Percentiles rank a stretch among this genome's conserved stretches.
phyloP scores from a whole-genome alignment of 2,888 invertebrate species.

The Lingula anatina region DNA sequence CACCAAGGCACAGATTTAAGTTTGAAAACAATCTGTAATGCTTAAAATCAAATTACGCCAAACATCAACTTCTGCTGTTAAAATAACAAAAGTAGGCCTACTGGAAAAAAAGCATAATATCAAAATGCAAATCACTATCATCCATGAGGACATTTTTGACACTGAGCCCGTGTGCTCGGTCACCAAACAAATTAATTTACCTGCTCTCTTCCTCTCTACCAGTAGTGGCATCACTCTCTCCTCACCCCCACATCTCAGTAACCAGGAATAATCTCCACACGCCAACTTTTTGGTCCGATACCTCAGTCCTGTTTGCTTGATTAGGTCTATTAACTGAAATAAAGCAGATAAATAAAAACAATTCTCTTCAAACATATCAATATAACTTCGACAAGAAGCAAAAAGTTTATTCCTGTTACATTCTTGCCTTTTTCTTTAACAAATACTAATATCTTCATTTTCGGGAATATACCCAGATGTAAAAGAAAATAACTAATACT shows the following conservation, averaged over 20 bases:
- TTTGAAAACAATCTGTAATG: too few species aligned
- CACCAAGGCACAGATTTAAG: too few species aligned
- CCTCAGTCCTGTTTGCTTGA: slow-evolving; percentile 14
- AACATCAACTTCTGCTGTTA: background rate
- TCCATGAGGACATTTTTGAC: background rate
- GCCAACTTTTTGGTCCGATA: slow-evolving; percentile 16
- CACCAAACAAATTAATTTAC: slow-evolving; percentile 7
- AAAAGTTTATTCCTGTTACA: background rate
- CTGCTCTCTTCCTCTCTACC: slow-evolving; percentile 25
- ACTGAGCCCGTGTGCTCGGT: background rate
- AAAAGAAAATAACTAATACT: too few species aligned
- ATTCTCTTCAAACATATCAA: background rate
- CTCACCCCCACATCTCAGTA: slow-evolving; percentile 15
- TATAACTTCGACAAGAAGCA: background rate
- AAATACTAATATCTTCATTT: too few species aligned
- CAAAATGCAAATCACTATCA: background rate
- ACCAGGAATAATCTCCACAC: slow-evolving; percentile 24
- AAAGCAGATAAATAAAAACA: too few species aligned
- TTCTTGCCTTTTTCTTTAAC: background rate
- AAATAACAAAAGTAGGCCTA: background rate
- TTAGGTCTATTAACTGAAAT: slow-evolving; percentile 16
- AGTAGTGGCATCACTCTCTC: slow-evolving; percentile 20
- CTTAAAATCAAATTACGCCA: too few species aligned
- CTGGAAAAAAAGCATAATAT: background rate
- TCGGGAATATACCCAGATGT: too few species aligned